Evolutionary conservation across 2,113 vertebrate genomes (phyloP).

Genomic region (Myocastor coypus): DNA sequence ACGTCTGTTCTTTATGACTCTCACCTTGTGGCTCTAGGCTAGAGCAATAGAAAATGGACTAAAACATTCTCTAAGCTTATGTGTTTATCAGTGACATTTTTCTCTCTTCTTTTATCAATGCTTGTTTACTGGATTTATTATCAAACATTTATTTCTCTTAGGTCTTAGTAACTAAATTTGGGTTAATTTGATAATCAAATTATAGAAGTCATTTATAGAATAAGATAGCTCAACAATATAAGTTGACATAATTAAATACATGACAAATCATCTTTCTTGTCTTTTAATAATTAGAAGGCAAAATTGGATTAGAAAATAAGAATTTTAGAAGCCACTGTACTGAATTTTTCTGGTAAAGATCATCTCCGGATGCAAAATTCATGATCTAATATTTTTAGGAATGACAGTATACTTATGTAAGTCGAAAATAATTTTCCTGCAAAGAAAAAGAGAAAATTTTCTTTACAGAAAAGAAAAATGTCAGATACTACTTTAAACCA

Average conservation of each 20-base stretch:
- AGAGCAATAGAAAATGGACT: not conserved
- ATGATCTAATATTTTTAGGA: not conserved
- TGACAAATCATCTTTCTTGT: not conserved
- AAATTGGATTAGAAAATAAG: constrained; percentile 44
- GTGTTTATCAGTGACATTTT: not conserved
- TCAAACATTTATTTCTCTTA: not conserved
- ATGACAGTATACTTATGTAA: not conserved
- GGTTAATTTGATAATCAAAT: constrained; percentile 8
- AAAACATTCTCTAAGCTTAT: not conserved
- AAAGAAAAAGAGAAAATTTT: not conserved
- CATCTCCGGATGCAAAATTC: not conserved
- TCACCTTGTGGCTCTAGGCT: not conserved
- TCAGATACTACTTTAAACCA: not conserved
- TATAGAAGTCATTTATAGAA: not conserved
- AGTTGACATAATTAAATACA: not conserved
- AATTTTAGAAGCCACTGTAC: not conserved
- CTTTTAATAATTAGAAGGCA: not conserved
- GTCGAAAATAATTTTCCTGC: constrained; percentile 19
- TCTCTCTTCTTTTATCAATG: not conserved
- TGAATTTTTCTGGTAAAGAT: constrained; percentile 13
- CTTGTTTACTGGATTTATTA: not conserved
- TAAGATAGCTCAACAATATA: not conserved
- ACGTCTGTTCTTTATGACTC: not conserved
- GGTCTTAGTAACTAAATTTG: not conserved
- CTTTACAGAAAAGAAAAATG: not conserved